A percentile compares a stretch with the other conserved stretches of the same genome.
These are phyloP conservation scores for Neomonachus schauinslandi DNA, from an alignment of 2,113 vertebrate species.

Conservation along the genomic window DNA sequence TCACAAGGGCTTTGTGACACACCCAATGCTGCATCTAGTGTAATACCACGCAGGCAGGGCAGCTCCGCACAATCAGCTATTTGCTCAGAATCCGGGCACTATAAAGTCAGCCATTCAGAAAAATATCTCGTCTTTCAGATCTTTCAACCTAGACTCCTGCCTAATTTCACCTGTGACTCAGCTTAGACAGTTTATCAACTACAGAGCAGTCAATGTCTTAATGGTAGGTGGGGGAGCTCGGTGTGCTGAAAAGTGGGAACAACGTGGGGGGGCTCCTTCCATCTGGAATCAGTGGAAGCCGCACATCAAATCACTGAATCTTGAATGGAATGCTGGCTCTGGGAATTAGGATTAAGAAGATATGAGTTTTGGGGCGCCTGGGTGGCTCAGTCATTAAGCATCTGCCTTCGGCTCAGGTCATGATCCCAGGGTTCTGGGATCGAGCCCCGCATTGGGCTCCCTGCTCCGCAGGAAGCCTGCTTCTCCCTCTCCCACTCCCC, in stretches of 20 bases:
- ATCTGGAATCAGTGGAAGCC: accelerated
- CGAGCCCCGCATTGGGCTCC: too few relatives aligned
- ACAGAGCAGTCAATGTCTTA: background rate
- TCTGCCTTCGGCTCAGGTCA: too few relatives aligned
- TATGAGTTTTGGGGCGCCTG: background rate
- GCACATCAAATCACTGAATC: accelerated
- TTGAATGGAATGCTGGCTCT: background rate
- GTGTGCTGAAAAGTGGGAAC: background rate
- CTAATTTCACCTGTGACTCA: background rate
- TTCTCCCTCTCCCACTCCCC: too few relatives aligned
- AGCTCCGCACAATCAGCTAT: background rate
- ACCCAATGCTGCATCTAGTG: accelerated
- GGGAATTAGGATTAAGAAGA: background rate
- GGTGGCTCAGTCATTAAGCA: too few relatives aligned
- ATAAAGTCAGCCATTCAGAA: background rate
- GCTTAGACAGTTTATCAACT: background rate
- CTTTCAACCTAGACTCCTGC: background rate
- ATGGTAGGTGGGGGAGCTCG: background rate
- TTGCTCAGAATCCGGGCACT: background rate
- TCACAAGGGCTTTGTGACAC: slow-evolving; percentile 52
- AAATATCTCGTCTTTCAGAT: background rate
- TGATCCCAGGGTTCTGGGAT: too few relatives aligned
- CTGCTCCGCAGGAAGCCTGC: too few relatives aligned
- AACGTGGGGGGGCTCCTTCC: too few relatives aligned
- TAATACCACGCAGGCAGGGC: accelerated